A percentile compares a stretch with the other conserved stretches of the same genome.
Conservation (phyloP, 2,888 invertebrate genomes). For the Melinaea menophilus region DNA sequence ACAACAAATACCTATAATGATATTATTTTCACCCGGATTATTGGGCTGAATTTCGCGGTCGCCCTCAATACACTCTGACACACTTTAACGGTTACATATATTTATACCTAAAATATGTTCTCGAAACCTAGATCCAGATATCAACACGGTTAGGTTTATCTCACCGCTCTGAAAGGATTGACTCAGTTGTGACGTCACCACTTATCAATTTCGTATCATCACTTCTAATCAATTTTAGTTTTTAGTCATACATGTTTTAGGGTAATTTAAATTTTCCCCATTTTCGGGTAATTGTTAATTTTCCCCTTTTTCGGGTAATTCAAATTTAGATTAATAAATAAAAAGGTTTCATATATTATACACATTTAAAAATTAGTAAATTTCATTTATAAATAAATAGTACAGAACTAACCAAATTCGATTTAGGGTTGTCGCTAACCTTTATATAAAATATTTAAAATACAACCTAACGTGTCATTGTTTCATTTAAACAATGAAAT, state of each 20-base stretch:
- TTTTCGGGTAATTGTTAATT: no score
- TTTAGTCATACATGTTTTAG: no score
- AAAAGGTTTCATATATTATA: no score
- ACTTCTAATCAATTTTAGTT: no score
- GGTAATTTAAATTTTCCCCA: no score
- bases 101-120: slow-evolving; percentile 58
- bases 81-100: slow-evolving; percentile 45
- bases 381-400: neutral
- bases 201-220: no score
- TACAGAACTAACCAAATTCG: neutral
- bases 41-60: neutral
- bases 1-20: neutral
- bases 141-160: slow-evolving; percentile 67
- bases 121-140: slow-evolving; percentile 66
- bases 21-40: neutral
- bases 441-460: neutral
- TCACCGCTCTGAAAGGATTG: slow-evolving; percentile 36
- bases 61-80: slow-evolving; percentile 58
- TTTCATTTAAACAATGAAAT: slow-evolving; percentile 15
- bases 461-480: neutral
- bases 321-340: no score
- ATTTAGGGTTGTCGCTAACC: slow-evolving; percentile 2
- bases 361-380: no score
- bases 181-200: slow-evolving; percentile 9
- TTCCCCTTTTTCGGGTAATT: no score